Evolutionary conservation across 2,888 invertebrate genomes (phyloP).

Genomic region (Yponomeuta plumbellus): DNA sequence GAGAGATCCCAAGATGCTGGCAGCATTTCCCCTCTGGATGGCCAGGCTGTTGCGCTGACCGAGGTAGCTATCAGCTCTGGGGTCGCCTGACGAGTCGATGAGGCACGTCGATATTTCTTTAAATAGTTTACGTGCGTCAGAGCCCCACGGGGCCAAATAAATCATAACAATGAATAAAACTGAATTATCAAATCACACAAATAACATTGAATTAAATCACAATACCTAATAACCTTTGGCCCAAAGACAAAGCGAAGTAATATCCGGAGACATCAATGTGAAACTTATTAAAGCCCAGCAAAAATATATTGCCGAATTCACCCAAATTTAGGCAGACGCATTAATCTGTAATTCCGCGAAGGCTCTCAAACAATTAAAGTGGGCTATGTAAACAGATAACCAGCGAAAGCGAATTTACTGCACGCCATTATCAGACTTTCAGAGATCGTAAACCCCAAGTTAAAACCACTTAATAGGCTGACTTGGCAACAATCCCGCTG

Average conservation of each 20-base stretch:
- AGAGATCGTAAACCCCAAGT: conserved; percentile 48
- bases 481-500: conserved; percentile 40
- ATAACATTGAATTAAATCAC: no score
- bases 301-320: conserved; percentile 12
- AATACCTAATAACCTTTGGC: no score
- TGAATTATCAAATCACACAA: no score
- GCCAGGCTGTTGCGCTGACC: no score
- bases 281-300: conserved; percentile 2
- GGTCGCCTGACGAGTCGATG: no score
- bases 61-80: no score
- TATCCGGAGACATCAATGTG: not conserved
- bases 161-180: no score
- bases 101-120: no score
- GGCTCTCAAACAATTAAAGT: conserved; percentile 37
- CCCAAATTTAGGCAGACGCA: conserved; percentile 10
- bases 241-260: not conserved
- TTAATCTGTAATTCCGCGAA: conserved; percentile 16
- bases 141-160: no score
- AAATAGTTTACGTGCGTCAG: no score
- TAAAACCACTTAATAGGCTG: conserved; percentile 50
- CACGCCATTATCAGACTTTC: conserved; percentile 49
- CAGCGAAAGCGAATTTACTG: conserved; percentile 48
- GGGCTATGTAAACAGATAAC: conserved; percentile 40
- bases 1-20: no score
- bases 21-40: no score